Evolutionary conservation across 2,113 vertebrate genomes (phyloP), one percentile per base, ranked within the genome.

Genomic region (Antechinus stuartii): DNA sequence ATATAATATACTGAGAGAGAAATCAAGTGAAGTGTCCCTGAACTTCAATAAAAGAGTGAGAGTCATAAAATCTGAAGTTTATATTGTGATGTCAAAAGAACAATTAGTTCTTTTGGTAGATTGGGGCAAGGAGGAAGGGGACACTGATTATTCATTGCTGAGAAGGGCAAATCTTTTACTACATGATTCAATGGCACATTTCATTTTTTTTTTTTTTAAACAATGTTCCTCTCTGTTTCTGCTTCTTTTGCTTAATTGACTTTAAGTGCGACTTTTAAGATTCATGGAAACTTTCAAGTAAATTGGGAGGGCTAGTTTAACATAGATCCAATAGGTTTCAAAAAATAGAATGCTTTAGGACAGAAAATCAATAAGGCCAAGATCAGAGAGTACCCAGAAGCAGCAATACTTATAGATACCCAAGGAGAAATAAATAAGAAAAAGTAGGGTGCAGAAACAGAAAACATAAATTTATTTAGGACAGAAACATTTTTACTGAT

Each of bases 121-220:
- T 52, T 30, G 50, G 25, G 91, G 54, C n/a, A 54, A 91, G 16
- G 14, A 90, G 49, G 94, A 95, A 95, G 92, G 61, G 27, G 27
- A 27, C 68, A n/a, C 1, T 8, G 50, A 50, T 90, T 12, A 96
- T 46, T 54, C 10, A 1, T n/a, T 1, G 0, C 53, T 54, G 52
- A 53, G 22, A 8, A 92, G n/a, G 54, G 93, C 22, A 49, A 2
- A 16, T 57, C 0, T 0, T 57, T 42, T 25, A 42, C 19, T 54
- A 2, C 24, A 23, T 2, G 26, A 49, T 54, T 52, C 1, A 12
- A 27, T 22, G 52, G 53, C 1, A 0, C 1, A 3, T 27, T 95
- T 47, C n/a, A n/a, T 14, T 76, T 68, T 68, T 57, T 16, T 35
- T 54, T 68, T 68, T 57, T 16, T 35, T 2, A 68, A 76, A 93